Percentiles rank a stretch among this genome's conserved stretches.
Evolutionary conservation across 2,888 invertebrate species (phyloP).

Genomic region (Pollenia angustigena): DNA sequence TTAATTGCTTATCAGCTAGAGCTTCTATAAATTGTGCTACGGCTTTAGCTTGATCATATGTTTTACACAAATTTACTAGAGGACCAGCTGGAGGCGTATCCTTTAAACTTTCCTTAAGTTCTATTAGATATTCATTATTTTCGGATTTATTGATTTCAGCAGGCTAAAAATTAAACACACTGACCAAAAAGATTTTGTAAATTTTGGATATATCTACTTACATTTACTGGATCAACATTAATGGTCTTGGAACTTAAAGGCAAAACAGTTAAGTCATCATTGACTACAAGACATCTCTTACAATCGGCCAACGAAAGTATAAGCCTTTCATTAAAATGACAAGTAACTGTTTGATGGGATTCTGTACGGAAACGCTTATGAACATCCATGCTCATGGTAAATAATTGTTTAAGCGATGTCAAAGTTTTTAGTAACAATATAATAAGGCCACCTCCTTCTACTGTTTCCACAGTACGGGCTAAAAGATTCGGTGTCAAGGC

Average conservation of each 20-base stretch:
- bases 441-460: conserved; percentile 98
- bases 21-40: conserved; percentile 97
- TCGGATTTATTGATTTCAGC: conserved; percentile 81
- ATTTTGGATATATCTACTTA: conserved; percentile 75
- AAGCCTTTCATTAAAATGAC: conserved; percentile 98
- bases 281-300: conserved; percentile 94
- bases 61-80: conserved; percentile 94
- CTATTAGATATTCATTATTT: conserved; percentile 87
- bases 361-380: conserved; percentile 96
- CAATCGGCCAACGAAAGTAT: conserved; percentile 95
- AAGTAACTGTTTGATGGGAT: conserved; percentile 95
- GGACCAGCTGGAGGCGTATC: conserved; percentile 97
- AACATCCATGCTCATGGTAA: conserved; percentile 99
- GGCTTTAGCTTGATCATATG: conserved; percentile 96
- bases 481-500: conserved; percentile 98
- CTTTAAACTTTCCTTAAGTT: conserved; percentile 91
- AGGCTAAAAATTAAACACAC: conserved; percentile 74
- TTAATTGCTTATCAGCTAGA: conserved; percentile 93
- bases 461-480: conserved; percentile 98
- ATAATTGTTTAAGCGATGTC: conserved; percentile 95
- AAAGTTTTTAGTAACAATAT: conserved; percentile 94
- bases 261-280: conserved; percentile 95
- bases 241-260: conserved; percentile 96
- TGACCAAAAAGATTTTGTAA: conserved; percentile 77
- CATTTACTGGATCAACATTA: conserved; percentile 90